Conservation (phyloP, 2,888 invertebrate species). For the Dinocampus coccinellae region DNA sequence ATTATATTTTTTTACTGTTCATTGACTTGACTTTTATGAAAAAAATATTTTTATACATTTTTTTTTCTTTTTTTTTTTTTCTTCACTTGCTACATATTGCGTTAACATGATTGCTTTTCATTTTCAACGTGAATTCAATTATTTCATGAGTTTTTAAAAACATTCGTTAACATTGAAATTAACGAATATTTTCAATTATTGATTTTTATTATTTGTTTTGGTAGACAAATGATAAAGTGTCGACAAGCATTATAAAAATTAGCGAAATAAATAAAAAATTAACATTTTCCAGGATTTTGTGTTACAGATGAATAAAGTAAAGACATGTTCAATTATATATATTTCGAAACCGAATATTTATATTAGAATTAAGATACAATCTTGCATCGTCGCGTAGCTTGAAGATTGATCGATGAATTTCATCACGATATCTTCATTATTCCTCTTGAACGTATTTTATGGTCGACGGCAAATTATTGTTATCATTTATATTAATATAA, state of each 20-base stretch:
- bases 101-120: conserved; percentile 12
- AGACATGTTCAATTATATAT: conserved; percentile 62
- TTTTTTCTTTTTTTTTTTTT: neutral
- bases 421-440: conserved; percentile 47
- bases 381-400: conserved; percentile 60
- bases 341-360: conserved; percentile 64
- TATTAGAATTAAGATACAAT: conserved; percentile 65
- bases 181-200: conserved; percentile 8
- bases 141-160: neutral
- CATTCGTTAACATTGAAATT: neutral
- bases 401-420: conserved; percentile 52
- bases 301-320: conserved; percentile 66
- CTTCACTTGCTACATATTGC: conserved; percentile 2
- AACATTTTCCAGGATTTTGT: conserved; percentile 59
- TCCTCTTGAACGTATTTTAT: conserved; percentile 49
- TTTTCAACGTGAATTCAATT: neutral
- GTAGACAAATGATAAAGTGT: conserved; percentile 4
- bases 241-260: conserved; percentile 15
- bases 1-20: neutral
- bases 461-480: conserved; percentile 26
- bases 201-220: conserved; percentile 3
- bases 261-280: conserved; percentile 36
- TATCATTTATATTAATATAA: neutral
- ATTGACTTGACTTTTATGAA: conserved; percentile 7
- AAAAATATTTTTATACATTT: conserved; percentile 22